Evolutionary conservation across 37 sponge, comb jelly and placozoan genomes (phyloP), one percentile per base, ranked within the genome.

Genomic region (Petrosia ficiformis): DNA sequence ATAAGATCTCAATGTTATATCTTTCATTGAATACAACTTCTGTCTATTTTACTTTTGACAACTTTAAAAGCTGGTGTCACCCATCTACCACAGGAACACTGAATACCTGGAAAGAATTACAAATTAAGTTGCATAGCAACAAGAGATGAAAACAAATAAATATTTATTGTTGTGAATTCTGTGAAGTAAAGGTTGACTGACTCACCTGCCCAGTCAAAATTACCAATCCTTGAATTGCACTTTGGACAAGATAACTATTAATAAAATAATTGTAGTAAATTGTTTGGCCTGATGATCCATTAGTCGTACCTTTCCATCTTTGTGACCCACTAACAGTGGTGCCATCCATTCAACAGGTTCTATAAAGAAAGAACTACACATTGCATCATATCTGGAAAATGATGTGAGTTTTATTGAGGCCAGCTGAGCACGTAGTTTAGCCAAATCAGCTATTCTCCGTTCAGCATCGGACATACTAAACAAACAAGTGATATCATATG

Each of bases 11-110:
- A n/a, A n/a, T n/a, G n/a, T n/a, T n/a, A n/a, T n/a, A n/a, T n/a
- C n/a, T n/a, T n/a, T n/a, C n/a, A n/a, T n/a, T n/a, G n/a, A n/a
- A n/a, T n/a, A n/a, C n/a, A n/a, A n/a, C n/a, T n/a, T n/a, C n/a
- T n/a, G n/a, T 61, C 63, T 26, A 61, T 11, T n/a, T 61, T 61
- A 29, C 28, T 61, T 61, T 61, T 61, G 26, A 26, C 28, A 26
- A 61, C n/a, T 73, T 98, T 96, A 56, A 98, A 98, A 52, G 99
- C 82, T 35, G 99, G 99, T 1, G 90, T 90, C 37, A 98, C 76
- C 99, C 99, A 98, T 6, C 73, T 71, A 39, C 96, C 99, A 83
- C 99, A 98, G 3, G 93, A 95, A 54, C 99, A 98, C 78, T 92
- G 96, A 24, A 36, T 67, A 29, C 94, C 88, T 87, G 41, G 16